Conservation (phyloP, 2,113 vertebrate species). For the Rissa tridactyla region DNA sequence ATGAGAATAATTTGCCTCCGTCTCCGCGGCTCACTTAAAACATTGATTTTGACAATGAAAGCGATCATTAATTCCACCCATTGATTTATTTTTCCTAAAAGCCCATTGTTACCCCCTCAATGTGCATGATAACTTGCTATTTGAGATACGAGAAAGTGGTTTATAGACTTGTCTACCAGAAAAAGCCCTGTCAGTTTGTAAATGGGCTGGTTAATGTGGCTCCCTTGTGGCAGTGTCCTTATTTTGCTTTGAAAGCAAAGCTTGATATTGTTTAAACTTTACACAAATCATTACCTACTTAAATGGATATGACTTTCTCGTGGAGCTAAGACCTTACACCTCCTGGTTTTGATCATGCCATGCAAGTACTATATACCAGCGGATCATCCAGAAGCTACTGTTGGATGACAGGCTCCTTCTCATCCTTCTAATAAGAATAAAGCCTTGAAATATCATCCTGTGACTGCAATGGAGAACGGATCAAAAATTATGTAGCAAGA, state of each 20-base stretch:
- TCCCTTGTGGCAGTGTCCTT: neutral
- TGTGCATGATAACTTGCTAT: neutral
- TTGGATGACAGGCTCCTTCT: neutral
- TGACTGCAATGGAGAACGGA: neutral
- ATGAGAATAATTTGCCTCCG: neutral
- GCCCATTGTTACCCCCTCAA: slow-evolving; percentile 27
- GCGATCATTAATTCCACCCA: neutral
- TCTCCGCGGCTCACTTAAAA: neutral
- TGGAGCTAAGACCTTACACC: neutral
- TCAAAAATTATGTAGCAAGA: neutral
- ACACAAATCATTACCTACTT: neutral
- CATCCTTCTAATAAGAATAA: neutral
- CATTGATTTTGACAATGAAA: slow-evolving; percentile 26
- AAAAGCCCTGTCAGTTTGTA: neutral
- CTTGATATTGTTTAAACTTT: neutral
- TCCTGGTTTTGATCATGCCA: neutral
- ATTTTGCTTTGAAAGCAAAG: slow-evolving; percentile 21
- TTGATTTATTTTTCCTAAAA: slow-evolving; percentile 49
- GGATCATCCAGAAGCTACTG: neutral
- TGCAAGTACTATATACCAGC: neutral
- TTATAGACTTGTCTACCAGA: neutral
- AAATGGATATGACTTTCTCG: neutral
- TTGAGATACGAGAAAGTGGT: slow-evolving; percentile 5
- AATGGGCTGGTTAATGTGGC: neutral
- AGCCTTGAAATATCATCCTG: neutral